Percentiles rank a stretch among this genome's conserved stretches.
phyloP scores from a whole-genome alignment of 2,888 invertebrate species.

The Agriopis leucophaearia region DNA sequence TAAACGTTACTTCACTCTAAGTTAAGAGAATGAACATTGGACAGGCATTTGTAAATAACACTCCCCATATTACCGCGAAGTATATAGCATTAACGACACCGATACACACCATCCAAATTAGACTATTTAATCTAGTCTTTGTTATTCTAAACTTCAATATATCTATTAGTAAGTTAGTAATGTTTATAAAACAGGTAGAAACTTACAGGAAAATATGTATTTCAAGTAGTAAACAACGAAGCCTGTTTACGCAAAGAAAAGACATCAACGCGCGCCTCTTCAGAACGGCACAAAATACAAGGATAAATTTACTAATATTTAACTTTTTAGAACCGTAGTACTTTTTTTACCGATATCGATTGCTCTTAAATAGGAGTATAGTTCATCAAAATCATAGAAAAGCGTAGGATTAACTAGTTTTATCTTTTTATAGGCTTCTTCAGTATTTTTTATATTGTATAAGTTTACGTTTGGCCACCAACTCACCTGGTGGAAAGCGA shows the following conservation, averaged over 20 bases:
- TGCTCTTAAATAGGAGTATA: too few relatives aligned
- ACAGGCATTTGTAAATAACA: conserved; percentile 7
- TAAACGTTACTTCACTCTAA: conserved; percentile 16
- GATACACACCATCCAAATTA: background rate
- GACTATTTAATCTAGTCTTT: too few relatives aligned
- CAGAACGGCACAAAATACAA: background rate
- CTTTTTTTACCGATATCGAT: too few relatives aligned
- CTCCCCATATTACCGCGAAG: background rate
- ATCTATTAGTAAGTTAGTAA: too few relatives aligned
- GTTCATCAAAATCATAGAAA: too few relatives aligned
- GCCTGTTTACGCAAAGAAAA: conserved; percentile 15
- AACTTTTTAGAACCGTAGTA: background rate
- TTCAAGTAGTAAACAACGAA: background rate
- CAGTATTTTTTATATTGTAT: too few relatives aligned
- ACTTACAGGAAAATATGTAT: background rate
- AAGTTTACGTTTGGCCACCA: too few relatives aligned
- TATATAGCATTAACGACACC: background rate
- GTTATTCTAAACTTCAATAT: too few relatives aligned
- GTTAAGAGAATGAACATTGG: conserved; percentile 7
- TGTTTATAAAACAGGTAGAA: too few relatives aligned
- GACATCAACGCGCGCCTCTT: conserved; percentile 34
- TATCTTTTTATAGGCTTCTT: too few relatives aligned
- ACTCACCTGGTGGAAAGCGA: too few relatives aligned
- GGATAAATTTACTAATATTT: background rate
- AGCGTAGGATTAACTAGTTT: too few relatives aligned